Conservation (phyloP, 2,113 vertebrate genomes). For the Caracal caracal region DNA sequence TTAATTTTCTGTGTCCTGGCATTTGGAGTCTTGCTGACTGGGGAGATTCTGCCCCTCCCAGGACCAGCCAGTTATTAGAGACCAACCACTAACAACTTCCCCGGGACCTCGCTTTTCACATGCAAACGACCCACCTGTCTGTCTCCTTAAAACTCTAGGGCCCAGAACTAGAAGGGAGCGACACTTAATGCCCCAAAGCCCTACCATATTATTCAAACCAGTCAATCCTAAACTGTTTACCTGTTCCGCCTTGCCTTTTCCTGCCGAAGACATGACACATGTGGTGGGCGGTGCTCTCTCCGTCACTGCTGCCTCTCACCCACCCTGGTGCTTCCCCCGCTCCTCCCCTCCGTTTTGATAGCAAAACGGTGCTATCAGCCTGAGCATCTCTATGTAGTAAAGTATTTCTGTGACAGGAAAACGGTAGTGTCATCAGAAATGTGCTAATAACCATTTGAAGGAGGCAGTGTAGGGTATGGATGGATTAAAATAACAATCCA, state of each 20-base stretch:
- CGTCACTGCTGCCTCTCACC: background rate
- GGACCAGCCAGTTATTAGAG: background rate
- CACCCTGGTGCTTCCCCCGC: background rate
- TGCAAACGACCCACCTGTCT: background rate
- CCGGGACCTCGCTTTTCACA: background rate
- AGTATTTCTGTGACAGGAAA: background rate
- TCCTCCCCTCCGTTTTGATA: no score
- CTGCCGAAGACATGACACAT: background rate
- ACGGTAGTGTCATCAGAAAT: background rate
- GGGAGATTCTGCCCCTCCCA: background rate
- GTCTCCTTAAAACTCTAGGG: background rate
- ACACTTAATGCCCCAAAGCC: background rate
- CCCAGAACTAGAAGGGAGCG: background rate
- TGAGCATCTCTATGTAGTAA: no score
- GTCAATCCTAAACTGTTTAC: background rate
- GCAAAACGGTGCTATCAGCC: no score
- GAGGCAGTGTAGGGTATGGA: background rate
- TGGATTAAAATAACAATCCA: background rate
- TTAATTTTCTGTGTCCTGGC: background rate
- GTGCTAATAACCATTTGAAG: background rate
- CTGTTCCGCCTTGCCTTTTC: background rate
- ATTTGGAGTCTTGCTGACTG: background rate
- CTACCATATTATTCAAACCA: background rate
- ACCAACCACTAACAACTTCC: background rate
- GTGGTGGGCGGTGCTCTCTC: background rate